Evolutionary conservation across 2,113 vertebrate species (phyloP).

Genomic region (Hoplias malabaricus): DNA sequence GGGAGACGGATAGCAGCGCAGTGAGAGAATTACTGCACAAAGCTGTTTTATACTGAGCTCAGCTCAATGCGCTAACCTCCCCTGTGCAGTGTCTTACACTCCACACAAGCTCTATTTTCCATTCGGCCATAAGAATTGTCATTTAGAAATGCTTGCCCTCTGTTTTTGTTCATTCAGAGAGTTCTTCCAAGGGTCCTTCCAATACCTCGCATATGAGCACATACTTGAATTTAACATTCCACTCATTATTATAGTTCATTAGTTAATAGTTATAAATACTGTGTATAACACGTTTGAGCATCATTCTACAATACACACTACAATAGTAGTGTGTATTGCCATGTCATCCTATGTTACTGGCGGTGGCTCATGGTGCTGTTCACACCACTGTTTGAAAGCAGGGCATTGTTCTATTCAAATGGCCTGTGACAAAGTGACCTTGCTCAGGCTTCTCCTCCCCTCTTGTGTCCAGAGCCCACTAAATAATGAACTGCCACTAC

Average conservation of each 20-base stretch:
- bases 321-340: background rate
- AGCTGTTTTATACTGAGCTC: constrained; percentile 29
- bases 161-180: no score
- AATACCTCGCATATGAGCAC: no score
- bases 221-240: no score
- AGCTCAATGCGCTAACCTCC: background rate
- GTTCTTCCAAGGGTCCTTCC: no score
- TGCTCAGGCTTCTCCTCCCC: constrained; percentile 2
- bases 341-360: background rate
- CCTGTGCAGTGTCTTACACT: constrained; percentile 2
- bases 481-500: constrained; percentile 27
- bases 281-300: background rate
- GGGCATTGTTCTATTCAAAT: constrained; percentile 26
- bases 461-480: background rate
- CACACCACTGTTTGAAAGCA: constrained; percentile 2
- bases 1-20: constrained; percentile 10
- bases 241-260: no score
- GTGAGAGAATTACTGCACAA: constrained; percentile 30
- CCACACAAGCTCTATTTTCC: background rate
- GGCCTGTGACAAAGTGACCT: constrained; percentile 24
- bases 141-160: no score
- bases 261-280: no score
- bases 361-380: background rate
- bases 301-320: background rate
- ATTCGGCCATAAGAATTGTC: no score